A percentile compares a stretch with the other conserved stretches of the same genome.
phyloP scores from a whole-genome alignment of 2,797 vertebrate genomes.

The Etheostoma perlongum region DNA sequence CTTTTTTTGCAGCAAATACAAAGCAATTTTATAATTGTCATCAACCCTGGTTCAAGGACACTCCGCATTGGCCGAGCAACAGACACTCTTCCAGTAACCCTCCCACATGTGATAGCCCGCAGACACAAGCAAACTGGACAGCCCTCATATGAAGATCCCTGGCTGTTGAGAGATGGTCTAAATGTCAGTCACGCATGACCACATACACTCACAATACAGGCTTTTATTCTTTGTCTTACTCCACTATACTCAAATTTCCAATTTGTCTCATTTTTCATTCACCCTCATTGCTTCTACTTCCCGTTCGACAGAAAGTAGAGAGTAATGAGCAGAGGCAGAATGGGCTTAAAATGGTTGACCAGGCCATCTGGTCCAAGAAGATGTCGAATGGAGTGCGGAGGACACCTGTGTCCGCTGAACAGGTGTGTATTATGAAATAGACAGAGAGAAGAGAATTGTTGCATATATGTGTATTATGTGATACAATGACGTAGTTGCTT shows the following conservation, averaged over 20 bases:
- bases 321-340: constrained; percentile 97
- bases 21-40: constrained; percentile 94
- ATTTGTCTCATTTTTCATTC: neutral
- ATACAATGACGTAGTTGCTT: neutral
- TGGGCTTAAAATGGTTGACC: constrained; percentile 99
- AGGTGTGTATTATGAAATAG: constrained; percentile 81
- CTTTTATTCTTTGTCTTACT: neutral
- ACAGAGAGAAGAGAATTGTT: neutral
- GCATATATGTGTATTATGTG: neutral
- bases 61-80: constrained; percentile 95
- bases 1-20: constrained; percentile 91
- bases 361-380: constrained; percentile 99
- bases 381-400: constrained; percentile 97
- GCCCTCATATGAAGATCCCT: constrained; percentile 87
- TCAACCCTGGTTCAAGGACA: constrained; percentile 92
- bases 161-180: constrained; percentile 92
- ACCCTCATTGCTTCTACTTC: neutral
- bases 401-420: constrained; percentile 95
- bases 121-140: constrained; percentile 93
- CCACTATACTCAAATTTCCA: neutral
- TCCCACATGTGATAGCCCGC: constrained; percentile 93
- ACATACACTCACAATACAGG: neutral
- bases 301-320: constrained; percentile 89
- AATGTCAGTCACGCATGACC: constrained; percentile 83
- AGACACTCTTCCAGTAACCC: constrained; percentile 90